Percentiles rank a stretch among this genome's conserved stretches.
phyloP scores from a whole-genome alignment of 2,888 invertebrate genomes.

The Drosophila prolongata region DNA sequence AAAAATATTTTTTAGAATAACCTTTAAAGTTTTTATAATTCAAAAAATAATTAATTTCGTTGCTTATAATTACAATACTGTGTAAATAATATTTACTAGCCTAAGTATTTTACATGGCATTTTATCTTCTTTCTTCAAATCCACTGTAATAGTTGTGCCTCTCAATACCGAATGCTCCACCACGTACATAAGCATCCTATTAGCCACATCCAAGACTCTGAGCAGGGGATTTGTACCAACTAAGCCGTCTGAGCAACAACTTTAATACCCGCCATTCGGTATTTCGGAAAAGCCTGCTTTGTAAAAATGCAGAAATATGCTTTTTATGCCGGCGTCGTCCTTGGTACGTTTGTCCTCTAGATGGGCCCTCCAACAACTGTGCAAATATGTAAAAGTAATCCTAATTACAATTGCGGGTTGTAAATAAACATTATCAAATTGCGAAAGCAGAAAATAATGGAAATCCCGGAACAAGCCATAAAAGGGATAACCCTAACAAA shows the following conservation, averaged over 20 bases:
- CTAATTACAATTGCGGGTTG: constrained; percentile 79
- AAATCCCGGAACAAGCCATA: constrained; percentile 80
- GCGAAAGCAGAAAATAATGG: constrained; percentile 57
- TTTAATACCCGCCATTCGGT: constrained; percentile 60
- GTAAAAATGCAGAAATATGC: constrained; percentile 73
- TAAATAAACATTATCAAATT: constrained; percentile 69
- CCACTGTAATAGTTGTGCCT: constrained; percentile 29
- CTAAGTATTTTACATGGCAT: too few relatives aligned
- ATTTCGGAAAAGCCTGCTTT: constrained; percentile 40
- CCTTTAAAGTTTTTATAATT: too few relatives aligned
- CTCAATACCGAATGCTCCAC: neutral
- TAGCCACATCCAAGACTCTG: constrained; percentile 25
- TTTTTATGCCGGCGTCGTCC: constrained; percentile 58
- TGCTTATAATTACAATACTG: too few relatives aligned
- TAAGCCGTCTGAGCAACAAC: constrained; percentile 73
- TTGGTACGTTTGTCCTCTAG: constrained; percentile 14
- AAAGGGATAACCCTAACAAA: constrained; percentile 74
- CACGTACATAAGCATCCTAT: constrained; percentile 42
- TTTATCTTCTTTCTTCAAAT: neutral
- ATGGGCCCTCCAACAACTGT: constrained; percentile 61
- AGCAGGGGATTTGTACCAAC: constrained; percentile 35
- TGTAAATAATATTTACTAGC: too few relatives aligned
- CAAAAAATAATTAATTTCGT: too few relatives aligned
- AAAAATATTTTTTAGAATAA: too few relatives aligned
- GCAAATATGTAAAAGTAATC: constrained; percentile 80